Base-by-base conservation (phyloP, 2,888 invertebrate genomes). In the Agonopterix arenella region DNA sequence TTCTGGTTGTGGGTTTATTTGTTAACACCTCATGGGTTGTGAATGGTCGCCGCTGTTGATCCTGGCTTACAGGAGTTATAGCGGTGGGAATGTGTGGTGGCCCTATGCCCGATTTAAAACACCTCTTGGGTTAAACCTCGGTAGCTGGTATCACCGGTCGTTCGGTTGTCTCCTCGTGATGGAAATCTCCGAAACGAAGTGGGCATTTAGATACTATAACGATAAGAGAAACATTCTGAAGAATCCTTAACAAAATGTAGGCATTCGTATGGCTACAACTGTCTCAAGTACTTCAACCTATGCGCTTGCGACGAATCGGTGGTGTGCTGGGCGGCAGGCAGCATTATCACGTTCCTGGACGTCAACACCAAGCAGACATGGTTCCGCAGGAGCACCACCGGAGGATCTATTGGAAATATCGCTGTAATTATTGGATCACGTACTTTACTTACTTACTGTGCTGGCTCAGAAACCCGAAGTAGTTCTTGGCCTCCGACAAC, bases 191-290 rank as follows among this genome's bases (percentile, higher is more conserved):
- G 13, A 13, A 13, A 13, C 13, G 13, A 13, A 13, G 13, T 13
- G 1, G 13, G 2, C 2, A 13, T 13, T 13, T 13, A 13, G 13
- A 13, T 13, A 13, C 13, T 13, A 13, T 13, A 13, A 13, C 13
- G 13, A 13, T 13, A 13, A 13, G 13, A 13, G 2, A 13, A 13
- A 13, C 13, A 2, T 13, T 13, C 13, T 10, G 40, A 40, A 8
- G 2, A 43, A 9, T 45, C 59, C 68, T 71, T 59, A 71, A 62
- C 66, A 37, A 16, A 5, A 11, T 11, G 2, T 56, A 97, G 96
- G 70, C 90, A 95, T 80, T 97, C 97, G 0, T 97, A 93, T 74
- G 96, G 96, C 8, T 98, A 96, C 73, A 93, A 97, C 72, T 96
- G 96, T 70, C 92, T 91, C 59, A 94, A 93, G 63, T 91, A 93